Percentiles rank a stretch among this genome's conserved stretches.
phyloP scores from a whole-genome alignment of 2,113 vertebrate species.

The Rhagologus leucostigma region DNA sequence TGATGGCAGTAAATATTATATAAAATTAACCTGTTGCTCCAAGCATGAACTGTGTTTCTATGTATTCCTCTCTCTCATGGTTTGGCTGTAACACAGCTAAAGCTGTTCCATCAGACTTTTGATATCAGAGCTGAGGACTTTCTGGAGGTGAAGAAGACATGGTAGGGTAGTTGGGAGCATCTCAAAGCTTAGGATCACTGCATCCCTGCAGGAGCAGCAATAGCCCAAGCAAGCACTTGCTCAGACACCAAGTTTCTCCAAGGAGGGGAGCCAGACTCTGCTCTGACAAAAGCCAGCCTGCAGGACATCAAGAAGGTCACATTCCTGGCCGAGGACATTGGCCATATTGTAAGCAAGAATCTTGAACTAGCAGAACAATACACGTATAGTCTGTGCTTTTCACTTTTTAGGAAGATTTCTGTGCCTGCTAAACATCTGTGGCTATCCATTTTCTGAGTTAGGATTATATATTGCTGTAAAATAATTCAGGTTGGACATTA shows the following conservation, averaged over 20 bases:
- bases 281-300: not conserved
- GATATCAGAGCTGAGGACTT: not conserved
- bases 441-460: not conserved
- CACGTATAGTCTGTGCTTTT: not conserved
- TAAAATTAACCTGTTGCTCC: not conserved
- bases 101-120: not conserved
- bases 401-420: not conserved
- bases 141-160: not conserved
- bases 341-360: not conserved
- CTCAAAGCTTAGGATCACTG: not conserved
- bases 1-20: not conserved
- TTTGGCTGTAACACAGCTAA: not conserved
- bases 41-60: not conserved
- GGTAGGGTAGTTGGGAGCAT: not conserved
- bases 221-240: not conserved
- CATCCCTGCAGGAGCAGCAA: not conserved
- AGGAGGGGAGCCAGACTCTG: not conserved
- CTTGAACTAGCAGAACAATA: not conserved
- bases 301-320: fast-evolving
- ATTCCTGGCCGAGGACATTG: not conserved
- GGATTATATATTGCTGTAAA: not conserved
- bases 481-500: not conserved
- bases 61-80: not conserved
- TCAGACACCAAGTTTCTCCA: not conserved
- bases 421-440: not conserved